Evolutionary conservation across 2,888 invertebrate genomes (phyloP).

Genomic region (Drosophila neonasuta): DNA sequence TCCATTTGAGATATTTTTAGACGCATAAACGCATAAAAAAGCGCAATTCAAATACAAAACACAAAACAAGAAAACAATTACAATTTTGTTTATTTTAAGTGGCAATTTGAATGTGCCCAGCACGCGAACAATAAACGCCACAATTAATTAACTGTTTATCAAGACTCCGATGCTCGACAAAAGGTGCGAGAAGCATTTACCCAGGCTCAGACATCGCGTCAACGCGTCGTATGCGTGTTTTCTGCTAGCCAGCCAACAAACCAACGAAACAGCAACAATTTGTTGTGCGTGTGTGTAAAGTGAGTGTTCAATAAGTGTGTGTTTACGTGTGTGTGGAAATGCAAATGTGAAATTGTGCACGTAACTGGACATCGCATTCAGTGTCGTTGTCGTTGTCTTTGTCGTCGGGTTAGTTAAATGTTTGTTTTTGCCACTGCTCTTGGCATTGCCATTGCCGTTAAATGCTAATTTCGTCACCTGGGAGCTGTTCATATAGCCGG

Average conservation of each 20-base stretch:
- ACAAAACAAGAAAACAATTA: constrained; percentile 14
- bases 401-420: constrained; percentile 29
- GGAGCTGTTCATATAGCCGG: constrained; percentile 36
- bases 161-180: constrained; percentile 35
- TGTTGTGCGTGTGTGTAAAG: constrained; percentile 21
- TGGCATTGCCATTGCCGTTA: constrained; percentile 57
- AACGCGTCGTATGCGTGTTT: constrained; percentile 26
- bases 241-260: background rate
- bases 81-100: constrained; percentile 42
- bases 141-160: constrained; percentile 56
- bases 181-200: constrained; percentile 23
- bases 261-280: constrained; percentile 17
- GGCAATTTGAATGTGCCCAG: constrained; percentile 41
- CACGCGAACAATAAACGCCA: constrained; percentile 55
- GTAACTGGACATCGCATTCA: constrained; percentile 27
- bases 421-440: constrained; percentile 21
- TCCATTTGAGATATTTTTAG: constrained; percentile 17
- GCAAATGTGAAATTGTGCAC: constrained; percentile 47
- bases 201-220: constrained; percentile 10
- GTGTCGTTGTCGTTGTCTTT: constrained; percentile 3
- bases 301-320: constrained; percentile 30
- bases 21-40: constrained; percentile 44
- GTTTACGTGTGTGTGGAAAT: constrained; percentile 31
- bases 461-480: constrained; percentile 53
- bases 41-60: constrained; percentile 21